These are phyloP conservation scores for Stegastes partitus DNA, from an alignment of 2,113 vertebrate species.

Conservation along the genomic window DNA sequence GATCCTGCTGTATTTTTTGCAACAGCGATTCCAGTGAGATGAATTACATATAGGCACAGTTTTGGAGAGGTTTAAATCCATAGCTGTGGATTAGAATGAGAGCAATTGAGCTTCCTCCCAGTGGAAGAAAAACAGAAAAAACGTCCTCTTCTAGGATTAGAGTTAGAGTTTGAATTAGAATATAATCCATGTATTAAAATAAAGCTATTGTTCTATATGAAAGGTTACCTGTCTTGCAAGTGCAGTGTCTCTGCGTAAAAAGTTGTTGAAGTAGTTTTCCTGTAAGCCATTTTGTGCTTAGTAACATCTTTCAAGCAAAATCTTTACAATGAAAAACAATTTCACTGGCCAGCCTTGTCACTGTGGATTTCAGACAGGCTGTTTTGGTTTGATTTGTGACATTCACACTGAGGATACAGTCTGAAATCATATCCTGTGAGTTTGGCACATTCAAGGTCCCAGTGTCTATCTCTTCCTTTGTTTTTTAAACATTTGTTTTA, in stretches of 20 bases:
- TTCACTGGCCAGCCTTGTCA: not conserved
- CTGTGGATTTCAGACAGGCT: conserved; percentile 18
- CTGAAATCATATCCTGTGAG: conserved; percentile 78
- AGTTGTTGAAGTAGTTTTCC: not conserved
- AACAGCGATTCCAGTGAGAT: no score
- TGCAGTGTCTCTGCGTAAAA: not conserved
- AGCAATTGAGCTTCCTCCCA: not conserved
- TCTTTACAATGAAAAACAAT: not conserved
- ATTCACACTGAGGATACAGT: conserved; percentile 56
- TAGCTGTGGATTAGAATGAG: not conserved
- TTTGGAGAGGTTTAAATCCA: conserved; percentile 21
- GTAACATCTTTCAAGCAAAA: not conserved
- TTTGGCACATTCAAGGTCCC: conserved; percentile 65
- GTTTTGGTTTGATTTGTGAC: conserved; percentile 42
- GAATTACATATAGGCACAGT: not conserved
- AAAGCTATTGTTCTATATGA: not conserved
- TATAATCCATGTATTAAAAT: conserved; percentile 28
- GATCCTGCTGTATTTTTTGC: no score
- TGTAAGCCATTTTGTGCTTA: not conserved
- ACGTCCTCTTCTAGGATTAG: conserved; percentile 8
- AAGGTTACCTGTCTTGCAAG: conserved; percentile 8
- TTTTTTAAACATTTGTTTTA: conserved; percentile 81
- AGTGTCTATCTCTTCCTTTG: conserved; percentile 76
- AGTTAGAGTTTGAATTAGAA: conserved; percentile 6
- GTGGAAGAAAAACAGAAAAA: not conserved